Evolutionary conservation across 2,113 vertebrate genomes (phyloP).

Genomic region (Nymphicus hollandicus): DNA sequence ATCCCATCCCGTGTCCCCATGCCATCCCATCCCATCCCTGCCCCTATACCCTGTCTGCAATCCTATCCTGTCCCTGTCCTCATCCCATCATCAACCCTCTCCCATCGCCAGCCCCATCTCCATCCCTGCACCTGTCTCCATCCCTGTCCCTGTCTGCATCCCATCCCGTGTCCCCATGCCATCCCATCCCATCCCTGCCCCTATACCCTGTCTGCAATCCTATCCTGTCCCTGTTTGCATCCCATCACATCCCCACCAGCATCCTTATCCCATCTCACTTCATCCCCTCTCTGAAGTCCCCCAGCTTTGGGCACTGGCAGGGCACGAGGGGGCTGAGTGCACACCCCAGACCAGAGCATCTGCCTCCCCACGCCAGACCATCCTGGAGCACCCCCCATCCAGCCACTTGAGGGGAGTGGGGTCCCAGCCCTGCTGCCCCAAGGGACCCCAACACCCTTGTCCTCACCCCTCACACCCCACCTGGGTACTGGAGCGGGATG

Average conservation of each 20-base stretch:
- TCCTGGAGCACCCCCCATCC: neutral
- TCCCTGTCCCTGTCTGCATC: neutral
- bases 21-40: neutral
- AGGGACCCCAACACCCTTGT: neutral
- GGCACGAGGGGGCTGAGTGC: accelerated
- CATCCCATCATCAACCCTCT: neutral
- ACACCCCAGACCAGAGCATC: neutral
- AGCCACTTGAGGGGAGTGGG: accelerated
- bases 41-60: too few relatives aligned
- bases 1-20: too few relatives aligned
- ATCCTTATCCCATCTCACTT: neutral
- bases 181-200: neutral
- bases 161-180: neutral
- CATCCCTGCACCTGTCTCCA: neutral
- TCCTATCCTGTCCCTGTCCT: too few relatives aligned
- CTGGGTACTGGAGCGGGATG: constrained; percentile 96
- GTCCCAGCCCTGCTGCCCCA: neutral
- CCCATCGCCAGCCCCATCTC: too few relatives aligned
- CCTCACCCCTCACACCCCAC: constrained; percentile 56
- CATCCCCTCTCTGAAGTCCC: neutral
- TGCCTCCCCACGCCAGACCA: neutral
- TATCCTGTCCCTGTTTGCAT: neutral
- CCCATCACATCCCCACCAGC: neutral
- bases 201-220: neutral
- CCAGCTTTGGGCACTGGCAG: neutral